Evolutionary conservation across 2,113 vertebrate genomes (phyloP).

Genomic region (Microtus ochrogaster): DNA sequence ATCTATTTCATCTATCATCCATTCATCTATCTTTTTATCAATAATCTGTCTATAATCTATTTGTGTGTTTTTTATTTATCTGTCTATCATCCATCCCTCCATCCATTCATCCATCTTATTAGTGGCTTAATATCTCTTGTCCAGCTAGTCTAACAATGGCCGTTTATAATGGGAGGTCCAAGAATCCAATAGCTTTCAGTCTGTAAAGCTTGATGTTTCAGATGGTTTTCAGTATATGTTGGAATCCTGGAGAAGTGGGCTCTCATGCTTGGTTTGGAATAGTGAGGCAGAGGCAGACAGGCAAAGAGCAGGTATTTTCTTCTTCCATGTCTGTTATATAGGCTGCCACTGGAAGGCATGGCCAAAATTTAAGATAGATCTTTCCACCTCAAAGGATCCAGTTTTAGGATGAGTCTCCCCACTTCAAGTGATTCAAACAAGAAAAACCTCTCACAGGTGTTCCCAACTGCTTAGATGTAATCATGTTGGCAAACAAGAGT

Average conservation of each 20-base stretch:
- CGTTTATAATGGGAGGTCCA: neutral
- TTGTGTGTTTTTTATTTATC: neutral
- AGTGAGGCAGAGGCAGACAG: neutral
- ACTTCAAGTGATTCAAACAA: neutral
- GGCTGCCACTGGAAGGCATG: neutral
- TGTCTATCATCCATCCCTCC: neutral
- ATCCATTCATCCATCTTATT: neutral
- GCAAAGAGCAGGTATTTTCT: neutral
- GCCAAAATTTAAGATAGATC: neutral
- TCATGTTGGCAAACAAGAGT: too few relatives aligned
- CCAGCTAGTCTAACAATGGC: too few relatives aligned
- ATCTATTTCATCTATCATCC: neutral
- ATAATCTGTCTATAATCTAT: neutral
- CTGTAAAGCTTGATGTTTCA: neutral
- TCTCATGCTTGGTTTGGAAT: neutral
- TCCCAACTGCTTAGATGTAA: neutral
- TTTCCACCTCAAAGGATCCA: neutral
- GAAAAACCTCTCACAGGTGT: neutral
- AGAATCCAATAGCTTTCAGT: neutral
- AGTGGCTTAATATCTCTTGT: neutral
- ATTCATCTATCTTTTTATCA: too few relatives aligned
- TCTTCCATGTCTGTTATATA: too few relatives aligned
- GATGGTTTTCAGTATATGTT: neutral
- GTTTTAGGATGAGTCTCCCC: neutral
- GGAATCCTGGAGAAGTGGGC: too few relatives aligned